Percentiles rank a stretch among this genome's conserved stretches.
These are phyloP conservation scores for Acrobasis repandana DNA, from an alignment of 2,888 invertebrate species.

Conservation along the genomic window DNA sequence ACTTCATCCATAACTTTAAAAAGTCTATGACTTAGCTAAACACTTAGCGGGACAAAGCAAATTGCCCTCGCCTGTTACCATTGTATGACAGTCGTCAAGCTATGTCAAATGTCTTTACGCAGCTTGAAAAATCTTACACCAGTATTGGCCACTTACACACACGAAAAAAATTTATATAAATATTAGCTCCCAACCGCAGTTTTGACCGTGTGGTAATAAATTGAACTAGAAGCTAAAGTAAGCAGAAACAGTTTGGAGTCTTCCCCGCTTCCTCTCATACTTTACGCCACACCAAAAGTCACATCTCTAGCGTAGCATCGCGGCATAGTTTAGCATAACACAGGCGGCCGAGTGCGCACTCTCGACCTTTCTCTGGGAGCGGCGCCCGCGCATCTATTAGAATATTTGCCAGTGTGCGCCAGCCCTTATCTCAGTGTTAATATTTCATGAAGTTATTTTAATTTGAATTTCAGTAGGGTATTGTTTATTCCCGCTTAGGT, in stretches of 20 bases:
- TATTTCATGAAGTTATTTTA: slow-evolving; percentile 73
- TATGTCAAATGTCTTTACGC: too few species aligned
- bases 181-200: too few species aligned
- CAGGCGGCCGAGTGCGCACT: slow-evolving; percentile 52
- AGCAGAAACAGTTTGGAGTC: too few species aligned
- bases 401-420: slow-evolving; percentile 55
- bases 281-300: slow-evolving; percentile 37
- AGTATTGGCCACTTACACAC: too few species aligned
- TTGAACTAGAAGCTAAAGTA: too few species aligned
- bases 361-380: slow-evolving; percentile 60
- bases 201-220: too few species aligned
- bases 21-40: not conserved
- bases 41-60: too few species aligned
- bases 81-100: too few species aligned
- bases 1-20: not conserved
- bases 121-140: too few species aligned
- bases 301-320: slow-evolving; percentile 46
- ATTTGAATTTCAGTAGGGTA: slow-evolving; percentile 57
- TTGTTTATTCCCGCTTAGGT: slow-evolving; percentile 12
- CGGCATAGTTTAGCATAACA: slow-evolving; percentile 61
- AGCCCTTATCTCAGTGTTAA: slow-evolving; percentile 59
- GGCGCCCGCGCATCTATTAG: slow-evolving; percentile 63
- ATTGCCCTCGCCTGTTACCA: too few species aligned
- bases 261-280: slow-evolving; percentile 33
- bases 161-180: too few species aligned